Percentiles rank a stretch among this genome's conserved stretches.
These are phyloP conservation scores for Acleris sparsana DNA, from an alignment of 2,888 invertebrate species.

Conservation along the genomic window DNA sequence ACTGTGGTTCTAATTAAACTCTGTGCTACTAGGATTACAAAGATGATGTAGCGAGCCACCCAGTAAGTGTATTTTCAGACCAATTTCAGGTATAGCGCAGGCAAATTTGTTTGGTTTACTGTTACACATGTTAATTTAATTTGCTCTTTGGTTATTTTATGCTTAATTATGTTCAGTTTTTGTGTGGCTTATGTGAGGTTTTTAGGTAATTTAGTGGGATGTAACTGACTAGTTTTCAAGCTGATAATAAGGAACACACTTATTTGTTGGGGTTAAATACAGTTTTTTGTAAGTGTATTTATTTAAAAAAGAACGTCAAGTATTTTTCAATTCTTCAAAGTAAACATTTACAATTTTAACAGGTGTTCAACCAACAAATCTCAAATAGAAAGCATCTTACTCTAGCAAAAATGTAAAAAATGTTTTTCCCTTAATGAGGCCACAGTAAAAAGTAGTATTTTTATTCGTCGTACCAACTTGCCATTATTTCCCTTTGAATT, in stretches of 20 bases:
- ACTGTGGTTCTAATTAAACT: conserved; percentile 56
- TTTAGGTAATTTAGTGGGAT: neutral
- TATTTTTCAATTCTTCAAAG: too few relatives aligned
- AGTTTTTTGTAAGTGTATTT: too few relatives aligned
- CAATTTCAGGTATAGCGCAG: conserved; percentile 63
- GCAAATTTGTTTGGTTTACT: conserved; percentile 31
- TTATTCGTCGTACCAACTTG: neutral
- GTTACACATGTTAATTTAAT: conserved; percentile 40
- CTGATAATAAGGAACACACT: too few relatives aligned
- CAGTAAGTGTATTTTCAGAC: conserved; percentile 65
- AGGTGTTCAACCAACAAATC: too few relatives aligned
- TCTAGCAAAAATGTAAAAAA: too few relatives aligned
- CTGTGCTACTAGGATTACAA: conserved; percentile 60
- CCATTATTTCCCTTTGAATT: conserved; percentile 17
- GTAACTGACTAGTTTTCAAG: too few relatives aligned
- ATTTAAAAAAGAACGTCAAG: too few relatives aligned
- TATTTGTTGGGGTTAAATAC: too few relatives aligned
- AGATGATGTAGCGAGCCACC: conserved; percentile 56
- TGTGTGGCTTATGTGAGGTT: conserved; percentile 19
- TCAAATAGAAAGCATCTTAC: too few relatives aligned
- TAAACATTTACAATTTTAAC: too few relatives aligned
- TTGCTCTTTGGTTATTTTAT: conserved; percentile 38
- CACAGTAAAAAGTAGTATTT: neutral
- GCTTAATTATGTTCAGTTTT: conserved; percentile 41
- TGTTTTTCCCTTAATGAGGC: too few relatives aligned